Conservation (phyloP, 2,113 vertebrate genomes). For the Ancistrus triradiatus region DNA sequence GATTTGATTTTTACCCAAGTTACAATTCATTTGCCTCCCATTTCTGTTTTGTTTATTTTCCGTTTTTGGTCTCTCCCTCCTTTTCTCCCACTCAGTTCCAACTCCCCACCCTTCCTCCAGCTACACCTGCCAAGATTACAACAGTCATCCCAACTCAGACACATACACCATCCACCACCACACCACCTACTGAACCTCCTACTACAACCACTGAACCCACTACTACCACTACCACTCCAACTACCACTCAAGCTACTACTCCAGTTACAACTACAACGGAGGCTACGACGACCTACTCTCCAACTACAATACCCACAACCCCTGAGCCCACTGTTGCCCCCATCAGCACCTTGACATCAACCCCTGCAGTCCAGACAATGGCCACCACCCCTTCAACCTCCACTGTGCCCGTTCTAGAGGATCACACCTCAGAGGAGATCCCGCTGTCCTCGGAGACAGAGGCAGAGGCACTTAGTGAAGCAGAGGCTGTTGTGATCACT, state of each 20-base stretch:
- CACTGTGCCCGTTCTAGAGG: constrained; percentile 34
- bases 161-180: constrained; percentile 14
- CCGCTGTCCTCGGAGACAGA: constrained; percentile 12
- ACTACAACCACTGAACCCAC: constrained; percentile 30
- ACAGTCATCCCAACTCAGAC: constrained; percentile 38
- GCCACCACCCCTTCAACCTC: constrained; percentile 32
- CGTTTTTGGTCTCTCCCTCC: constrained; percentile 34
- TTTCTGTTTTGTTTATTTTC: constrained; percentile 36
- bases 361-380: constrained; percentile 26
- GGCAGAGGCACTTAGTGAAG: constrained; percentile 29
- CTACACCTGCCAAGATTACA: constrained; percentile 44
- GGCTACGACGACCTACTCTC: constrained; percentile 29
- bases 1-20: too few relatives aligned
- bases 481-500: constrained; percentile 18
- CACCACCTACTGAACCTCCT: constrained; percentile 24
- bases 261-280: constrained; percentile 29
- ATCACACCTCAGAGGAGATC: constrained; percentile 8
- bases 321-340: constrained; percentile 33
- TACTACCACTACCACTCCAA: background rate
- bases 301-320: constrained; percentile 42
- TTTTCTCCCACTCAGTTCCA: constrained; percentile 57
- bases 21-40: constrained; percentile 19
- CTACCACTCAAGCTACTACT: constrained; percentile 4
- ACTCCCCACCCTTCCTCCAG: constrained; percentile 57
- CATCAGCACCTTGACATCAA: constrained; percentile 33